Conservation (phyloP, 2,113 vertebrate species). For the Montifringilla adamsi region DNA sequence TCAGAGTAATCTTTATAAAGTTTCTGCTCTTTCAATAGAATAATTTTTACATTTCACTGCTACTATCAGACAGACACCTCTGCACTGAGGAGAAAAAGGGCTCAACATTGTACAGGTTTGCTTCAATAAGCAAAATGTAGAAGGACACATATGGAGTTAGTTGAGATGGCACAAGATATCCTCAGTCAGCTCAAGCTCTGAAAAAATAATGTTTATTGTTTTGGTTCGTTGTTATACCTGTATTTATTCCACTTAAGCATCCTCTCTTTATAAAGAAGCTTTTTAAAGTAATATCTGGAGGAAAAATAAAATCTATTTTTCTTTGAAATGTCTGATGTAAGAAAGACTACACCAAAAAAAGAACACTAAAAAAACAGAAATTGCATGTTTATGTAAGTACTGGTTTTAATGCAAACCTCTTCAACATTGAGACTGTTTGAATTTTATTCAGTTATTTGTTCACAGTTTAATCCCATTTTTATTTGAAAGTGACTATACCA, state of each 20-base stretch:
- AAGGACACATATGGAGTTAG: background rate
- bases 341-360: background rate
- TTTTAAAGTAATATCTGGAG: background rate
- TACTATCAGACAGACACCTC: background rate
- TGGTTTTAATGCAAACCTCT: background rate
- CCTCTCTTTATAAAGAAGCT: background rate
- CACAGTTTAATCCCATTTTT: background rate
- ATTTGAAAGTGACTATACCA: background rate
- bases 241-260: background rate
- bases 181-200: background rate
- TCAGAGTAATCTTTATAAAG: background rate
- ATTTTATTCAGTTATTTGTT: background rate
- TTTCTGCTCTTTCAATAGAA: background rate
- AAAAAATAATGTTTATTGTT: background rate
- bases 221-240: background rate
- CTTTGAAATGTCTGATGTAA: background rate
- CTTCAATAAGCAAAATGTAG: background rate
- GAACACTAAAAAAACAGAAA: background rate
- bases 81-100: background rate
- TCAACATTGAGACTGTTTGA: background rate
- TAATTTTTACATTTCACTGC: background rate
- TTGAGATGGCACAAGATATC: background rate
- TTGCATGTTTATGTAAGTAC: background rate
- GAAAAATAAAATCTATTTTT: background rate
- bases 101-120: background rate